phyloP scores from a whole-genome alignment of 2,113 vertebrate genomes.

The Ctenodactylus gundi region DNA sequence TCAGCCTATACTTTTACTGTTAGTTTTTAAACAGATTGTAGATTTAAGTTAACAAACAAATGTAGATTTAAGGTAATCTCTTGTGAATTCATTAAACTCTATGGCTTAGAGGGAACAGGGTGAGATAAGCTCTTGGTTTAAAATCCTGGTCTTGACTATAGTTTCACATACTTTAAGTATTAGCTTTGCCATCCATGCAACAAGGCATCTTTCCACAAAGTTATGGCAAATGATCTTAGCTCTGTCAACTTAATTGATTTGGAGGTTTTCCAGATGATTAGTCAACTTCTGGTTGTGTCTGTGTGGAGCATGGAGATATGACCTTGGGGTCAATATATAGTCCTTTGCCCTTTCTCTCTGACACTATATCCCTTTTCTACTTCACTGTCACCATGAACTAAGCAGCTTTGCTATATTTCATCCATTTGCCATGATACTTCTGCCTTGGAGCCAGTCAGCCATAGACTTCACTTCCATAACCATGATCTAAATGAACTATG shows the following conservation, averaged over 20 bases:
- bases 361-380: background rate
- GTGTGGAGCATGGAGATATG: background rate
- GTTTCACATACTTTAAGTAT: background rate
- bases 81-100: background rate
- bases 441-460: background rate
- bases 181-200: background rate
- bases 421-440: background rate
- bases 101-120: background rate
- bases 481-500: background rate
- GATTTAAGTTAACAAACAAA: too few species aligned
- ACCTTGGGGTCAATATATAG: too few species aligned
- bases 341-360: background rate
- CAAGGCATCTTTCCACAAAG: background rate
- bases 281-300: background rate
- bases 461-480: background rate
- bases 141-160: background rate
- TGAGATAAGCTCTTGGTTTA: background rate
- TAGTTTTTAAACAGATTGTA: too few species aligned
- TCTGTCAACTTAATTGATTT: background rate
- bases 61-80: background rate
- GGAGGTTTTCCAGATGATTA: background rate
- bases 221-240: background rate
- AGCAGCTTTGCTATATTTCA: background rate
- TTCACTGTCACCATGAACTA: background rate
- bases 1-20: too few species aligned